Percentiles rank a stretch among this genome's conserved stretches.
Evolutionary conservation across 2,797 vertebrate genomes (phyloP).

Genomic region (Craterocephalus amniculus): DNA sequence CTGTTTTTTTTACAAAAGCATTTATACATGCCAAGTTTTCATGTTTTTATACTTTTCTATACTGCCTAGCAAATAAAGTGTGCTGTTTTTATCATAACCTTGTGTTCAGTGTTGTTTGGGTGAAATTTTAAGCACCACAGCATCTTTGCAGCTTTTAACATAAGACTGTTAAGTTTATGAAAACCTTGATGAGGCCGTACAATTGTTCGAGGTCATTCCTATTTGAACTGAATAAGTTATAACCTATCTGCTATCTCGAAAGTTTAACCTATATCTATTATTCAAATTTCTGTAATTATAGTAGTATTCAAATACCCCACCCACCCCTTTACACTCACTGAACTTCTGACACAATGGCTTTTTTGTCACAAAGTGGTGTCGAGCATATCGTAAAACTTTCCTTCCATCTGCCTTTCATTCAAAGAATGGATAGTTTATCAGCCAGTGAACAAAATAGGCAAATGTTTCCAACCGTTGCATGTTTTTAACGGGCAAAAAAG

Average conservation of each 20-base stretch:
- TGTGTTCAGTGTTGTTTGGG: constrained; percentile 80
- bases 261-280: constrained; percentile 41
- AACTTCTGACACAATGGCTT: constrained; percentile 47
- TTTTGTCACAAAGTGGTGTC: constrained; percentile 45
- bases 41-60: constrained; percentile 83
- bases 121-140: neutral
- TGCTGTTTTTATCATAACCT: constrained; percentile 79
- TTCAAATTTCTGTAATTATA: constrained; percentile 45
- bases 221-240: constrained; percentile 47
- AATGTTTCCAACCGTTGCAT: constrained; percentile 72
- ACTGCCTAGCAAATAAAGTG: constrained; percentile 99
- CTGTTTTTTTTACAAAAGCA: constrained; percentile 83
- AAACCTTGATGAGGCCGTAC: constrained; percentile 16
- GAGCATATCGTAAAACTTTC: constrained; percentile 45
- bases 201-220: constrained; percentile 13
- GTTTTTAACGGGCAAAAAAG: constrained; percentile 26
- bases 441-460: constrained; percentile 61
- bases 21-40: constrained; percentile 79
- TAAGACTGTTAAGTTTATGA: constrained; percentile 18
- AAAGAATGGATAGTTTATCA: constrained; percentile 56
- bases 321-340: neutral
- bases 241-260: constrained; percentile 33
- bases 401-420: constrained; percentile 35
- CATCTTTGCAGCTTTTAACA: too few species aligned
- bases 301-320: constrained; percentile 63